Percentiles rank a stretch among this genome's conserved stretches.
Evolutionary conservation across 2,888 invertebrate species (phyloP).

Genomic region (Acleris holmiana): DNA sequence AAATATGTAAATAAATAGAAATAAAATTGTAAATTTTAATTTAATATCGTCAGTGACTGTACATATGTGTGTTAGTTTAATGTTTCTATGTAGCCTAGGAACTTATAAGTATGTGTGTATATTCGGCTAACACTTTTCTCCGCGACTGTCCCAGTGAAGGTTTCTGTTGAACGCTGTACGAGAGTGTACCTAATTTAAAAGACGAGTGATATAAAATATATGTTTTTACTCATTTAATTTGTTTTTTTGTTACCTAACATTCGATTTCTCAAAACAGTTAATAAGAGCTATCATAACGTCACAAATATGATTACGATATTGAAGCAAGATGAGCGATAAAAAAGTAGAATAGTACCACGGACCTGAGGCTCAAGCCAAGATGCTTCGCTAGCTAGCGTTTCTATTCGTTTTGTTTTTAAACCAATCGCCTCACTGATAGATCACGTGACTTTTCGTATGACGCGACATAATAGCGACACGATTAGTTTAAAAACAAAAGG

Average conservation of each 20-base stretch:
- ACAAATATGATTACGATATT: too few relatives aligned
- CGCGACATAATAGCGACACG: too few relatives aligned
- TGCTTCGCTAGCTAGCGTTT: too few relatives aligned
- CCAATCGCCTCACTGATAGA: too few relatives aligned
- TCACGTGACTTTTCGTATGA: too few relatives aligned
- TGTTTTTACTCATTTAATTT: slow-evolving; percentile 80
- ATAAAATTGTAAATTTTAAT: slow-evolving; percentile 40
- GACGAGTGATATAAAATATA: slow-evolving; percentile 82
- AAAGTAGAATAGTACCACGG: too few relatives aligned
- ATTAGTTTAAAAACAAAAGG: too few relatives aligned
- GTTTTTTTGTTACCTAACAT: slow-evolving; percentile 21
- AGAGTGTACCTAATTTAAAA: slow-evolving; percentile 66
- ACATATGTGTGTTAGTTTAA: slow-evolving; percentile 58
- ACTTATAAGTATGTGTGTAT: slow-evolving; percentile 65
- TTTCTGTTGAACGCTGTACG: slow-evolving; percentile 45
- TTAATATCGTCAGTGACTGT: slow-evolving; percentile 43
- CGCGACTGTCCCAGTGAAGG: slow-evolving; percentile 58
- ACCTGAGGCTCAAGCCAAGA: too few relatives aligned
- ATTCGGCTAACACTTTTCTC: slow-evolving; percentile 56
- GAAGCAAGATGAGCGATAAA: too few relatives aligned
- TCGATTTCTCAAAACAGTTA: too few relatives aligned
- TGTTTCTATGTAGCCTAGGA: slow-evolving; percentile 38
- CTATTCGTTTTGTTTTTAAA: too few relatives aligned
- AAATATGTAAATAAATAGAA: slow-evolving; percentile 30
- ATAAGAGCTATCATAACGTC: too few relatives aligned